These are phyloP conservation scores for Eupeodes corollae DNA, from an alignment of 1,140 invertebrate genomes.

Conservation along the genomic window DNA sequence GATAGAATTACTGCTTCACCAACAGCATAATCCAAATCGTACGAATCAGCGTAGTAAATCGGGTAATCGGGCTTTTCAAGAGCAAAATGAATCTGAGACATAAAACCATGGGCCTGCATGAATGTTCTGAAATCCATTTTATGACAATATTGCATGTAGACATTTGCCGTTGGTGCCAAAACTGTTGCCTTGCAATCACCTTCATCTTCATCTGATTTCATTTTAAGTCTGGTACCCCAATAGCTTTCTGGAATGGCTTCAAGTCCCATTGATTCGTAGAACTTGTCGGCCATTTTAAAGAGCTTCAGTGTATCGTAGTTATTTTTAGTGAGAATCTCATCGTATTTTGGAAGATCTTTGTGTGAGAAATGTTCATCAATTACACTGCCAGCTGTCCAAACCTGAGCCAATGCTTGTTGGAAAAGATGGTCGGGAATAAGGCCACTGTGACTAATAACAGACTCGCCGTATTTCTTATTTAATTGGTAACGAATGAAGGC, in stretches of 20 bases:
- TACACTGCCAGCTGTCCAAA: slow-evolving; percentile 27
- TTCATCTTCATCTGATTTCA: slow-evolving; percentile 26
- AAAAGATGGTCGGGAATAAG: slow-evolving; percentile 83
- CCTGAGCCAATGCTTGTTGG: slow-evolving; percentile 36
- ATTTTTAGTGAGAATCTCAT: slow-evolving; percentile 16
- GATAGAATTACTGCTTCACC: slow-evolving; percentile 56
- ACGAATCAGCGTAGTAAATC: slow-evolving; percentile 39
- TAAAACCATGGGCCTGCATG: slow-evolving; percentile 56
- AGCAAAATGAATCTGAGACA: slow-evolving; percentile 63
- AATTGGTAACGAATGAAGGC: slow-evolving; percentile 71
- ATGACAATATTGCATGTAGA: slow-evolving; percentile 31
- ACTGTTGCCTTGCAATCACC: slow-evolving; percentile 27
- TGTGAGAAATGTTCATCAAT: slow-evolving; percentile 24
- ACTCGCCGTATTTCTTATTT: slow-evolving; percentile 50
- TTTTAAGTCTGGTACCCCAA: slow-evolving; percentile 23
- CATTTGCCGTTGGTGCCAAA: slow-evolving; percentile 26
- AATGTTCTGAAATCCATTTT: slow-evolving; percentile 30
- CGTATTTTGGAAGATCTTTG: slow-evolving; percentile 21
- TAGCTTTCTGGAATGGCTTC: slow-evolving; percentile 16
- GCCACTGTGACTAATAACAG: slow-evolving; percentile 50
- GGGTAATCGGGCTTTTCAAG: slow-evolving; percentile 53
- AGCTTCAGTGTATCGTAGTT: slow-evolving; percentile 17
- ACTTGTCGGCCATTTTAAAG: slow-evolving; percentile 23
- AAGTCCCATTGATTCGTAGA: slow-evolving; percentile 28
- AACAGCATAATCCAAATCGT: slow-evolving; percentile 56